These are phyloP conservation scores for Bufo bufo DNA, from an alignment of 2,113 vertebrate genomes.

Conservation along the genomic window DNA sequence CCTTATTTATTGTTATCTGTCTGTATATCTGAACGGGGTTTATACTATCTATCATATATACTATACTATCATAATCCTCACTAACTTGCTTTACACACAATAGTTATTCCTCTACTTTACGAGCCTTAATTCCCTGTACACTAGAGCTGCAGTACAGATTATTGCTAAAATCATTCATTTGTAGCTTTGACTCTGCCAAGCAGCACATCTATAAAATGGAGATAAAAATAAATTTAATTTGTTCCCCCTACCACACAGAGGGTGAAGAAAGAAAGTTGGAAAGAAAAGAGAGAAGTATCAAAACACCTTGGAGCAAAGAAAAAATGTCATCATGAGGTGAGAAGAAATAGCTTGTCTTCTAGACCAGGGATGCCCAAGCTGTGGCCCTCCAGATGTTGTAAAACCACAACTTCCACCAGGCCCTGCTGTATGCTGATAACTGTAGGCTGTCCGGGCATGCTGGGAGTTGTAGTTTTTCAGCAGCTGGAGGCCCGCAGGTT, in stretches of 20 bases:
- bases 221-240: background rate
- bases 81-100: too few species aligned
- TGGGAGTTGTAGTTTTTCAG: too few species aligned
- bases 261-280: constrained; percentile 74
- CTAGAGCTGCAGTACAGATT: constrained; percentile 20
- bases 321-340: background rate
- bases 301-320: constrained; percentile 27
- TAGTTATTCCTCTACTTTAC: background rate
- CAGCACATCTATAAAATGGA: background rate
- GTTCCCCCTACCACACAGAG: constrained; percentile 62
- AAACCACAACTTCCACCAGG: too few species aligned
- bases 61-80: too few species aligned
- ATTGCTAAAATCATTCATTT: constrained; percentile 32
- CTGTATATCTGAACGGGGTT: too few species aligned
- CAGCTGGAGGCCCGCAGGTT: too few species aligned
- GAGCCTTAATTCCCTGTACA: background rate
- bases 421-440: too few species aligned
- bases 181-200: background rate
- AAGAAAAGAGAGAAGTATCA: constrained; percentile 63
- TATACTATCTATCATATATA: too few species aligned
- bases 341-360: background rate
- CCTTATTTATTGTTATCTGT: too few species aligned
- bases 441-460: too few species aligned
- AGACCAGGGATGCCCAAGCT: too few species aligned
- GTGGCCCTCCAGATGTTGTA: too few species aligned